Conservation (phyloP, 1,140 invertebrate species). For the honey bee (Apis mellifera) region Amel_HAv3.1 CM009943.2:8573001-8573500, state of each 20-base stretch:
- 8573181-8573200: slow-evolving; percentile 70
- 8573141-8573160: slow-evolving; percentile 62
- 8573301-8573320: slow-evolving; percentile 76
- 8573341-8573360: slow-evolving; percentile 24
- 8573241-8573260: slow-evolving; percentile 71
- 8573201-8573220: slow-evolving; percentile 69
- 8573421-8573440: neutral
- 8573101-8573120: slow-evolving; percentile 60
- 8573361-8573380: slow-evolving; percentile 53
- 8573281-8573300: slow-evolving; percentile 64
- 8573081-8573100: slow-evolving; percentile 43
- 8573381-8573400: slow-evolving; percentile 53
- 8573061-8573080: slow-evolving; percentile 40
- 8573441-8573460: neutral
- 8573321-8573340: slow-evolving; percentile 72
- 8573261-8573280: slow-evolving; percentile 75
- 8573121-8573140: slow-evolving; percentile 49
- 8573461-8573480: neutral
- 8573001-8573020: slow-evolving; percentile 13
- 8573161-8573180: slow-evolving; percentile 63
- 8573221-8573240: slow-evolving; percentile 65
- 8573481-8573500: neutral
- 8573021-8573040: neutral
- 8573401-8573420: neutral
- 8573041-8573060: slow-evolving; percentile 28